phyloP scores from a whole-genome alignment of 2,888 invertebrate genomes.

The Polylopha cassiicola region DNA sequence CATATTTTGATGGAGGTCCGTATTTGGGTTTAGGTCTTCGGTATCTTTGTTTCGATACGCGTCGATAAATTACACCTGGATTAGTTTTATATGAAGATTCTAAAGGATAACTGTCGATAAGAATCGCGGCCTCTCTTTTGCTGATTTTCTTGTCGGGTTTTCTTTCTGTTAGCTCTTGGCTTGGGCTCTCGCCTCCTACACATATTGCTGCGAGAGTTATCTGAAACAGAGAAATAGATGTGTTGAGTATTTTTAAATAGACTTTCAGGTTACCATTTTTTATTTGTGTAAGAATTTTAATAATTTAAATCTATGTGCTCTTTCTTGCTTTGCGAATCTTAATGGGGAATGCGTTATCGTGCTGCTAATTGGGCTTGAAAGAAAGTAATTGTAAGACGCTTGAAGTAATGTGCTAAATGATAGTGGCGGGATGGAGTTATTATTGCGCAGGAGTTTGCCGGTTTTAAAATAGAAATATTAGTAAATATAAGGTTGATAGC shows the following conservation, averaged over 20 bases:
- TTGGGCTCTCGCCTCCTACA: slow-evolving; percentile 31
- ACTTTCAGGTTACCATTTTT: too few species aligned
- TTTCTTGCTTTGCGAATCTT: slow-evolving; percentile 3
- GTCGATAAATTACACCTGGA: slow-evolving; percentile 50
- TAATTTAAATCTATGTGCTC: too few species aligned
- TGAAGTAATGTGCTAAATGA: too few species aligned
- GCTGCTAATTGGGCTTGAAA: slow-evolving; percentile 24
- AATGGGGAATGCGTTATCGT: slow-evolving; percentile 23
- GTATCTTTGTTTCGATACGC: slow-evolving; percentile 27
- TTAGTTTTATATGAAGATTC: slow-evolving; percentile 39
- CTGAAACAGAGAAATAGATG: slow-evolving; percentile 46
- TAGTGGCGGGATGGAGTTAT: too few species aligned
- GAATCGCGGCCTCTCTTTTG: slow-evolving; percentile 49
- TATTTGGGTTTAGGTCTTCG: slow-evolving; percentile 34
- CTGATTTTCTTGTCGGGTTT: slow-evolving; percentile 28
- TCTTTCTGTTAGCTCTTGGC: slow-evolving; percentile 31
- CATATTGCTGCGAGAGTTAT: slow-evolving; percentile 48
- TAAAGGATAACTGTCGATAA: slow-evolving; percentile 46
- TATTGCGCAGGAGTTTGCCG: too few species aligned
- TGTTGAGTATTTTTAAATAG: too few species aligned
- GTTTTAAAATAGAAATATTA: too few species aligned
- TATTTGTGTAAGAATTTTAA: too few species aligned
- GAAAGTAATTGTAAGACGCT: slow-evolving; percentile 22
- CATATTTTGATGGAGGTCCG: slow-evolving; percentile 27
- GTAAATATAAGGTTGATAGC: too few species aligned